Percentiles rank a stretch among this genome's conserved stretches.
These are phyloP conservation scores for Leucoraja erinaceus DNA, from an alignment of 2,113 vertebrate genomes.

Conservation along the genomic window DNA sequence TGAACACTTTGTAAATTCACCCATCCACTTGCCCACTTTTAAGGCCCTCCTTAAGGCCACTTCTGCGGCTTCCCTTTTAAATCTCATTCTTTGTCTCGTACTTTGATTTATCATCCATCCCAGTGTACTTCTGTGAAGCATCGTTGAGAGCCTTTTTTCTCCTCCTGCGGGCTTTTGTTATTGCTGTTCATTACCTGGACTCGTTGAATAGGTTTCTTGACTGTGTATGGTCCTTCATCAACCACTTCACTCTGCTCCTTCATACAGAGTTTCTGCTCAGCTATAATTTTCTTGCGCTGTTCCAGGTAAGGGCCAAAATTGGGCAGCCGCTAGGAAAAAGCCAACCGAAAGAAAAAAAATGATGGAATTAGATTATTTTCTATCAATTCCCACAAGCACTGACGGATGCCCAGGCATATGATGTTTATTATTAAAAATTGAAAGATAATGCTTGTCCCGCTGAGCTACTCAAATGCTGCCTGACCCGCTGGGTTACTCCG, in stretches of 20 bases:
- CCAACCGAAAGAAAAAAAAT: background rate
- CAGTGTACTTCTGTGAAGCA: background rate
- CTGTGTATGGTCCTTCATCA: slow-evolving; percentile 47
- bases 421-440: background rate
- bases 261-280: slow-evolving; percentile 62
- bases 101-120: too few relatives aligned
- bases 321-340: slow-evolving; percentile 65
- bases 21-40: background rate
- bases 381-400: background rate
- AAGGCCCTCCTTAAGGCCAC: background rate
- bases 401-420: too few relatives aligned
- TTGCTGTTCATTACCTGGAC: slow-evolving; percentile 64
- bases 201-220: slow-evolving; percentile 65
- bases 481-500: too few relatives aligned
- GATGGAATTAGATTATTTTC: background rate
- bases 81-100: background rate
- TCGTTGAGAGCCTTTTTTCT: too few relatives aligned
- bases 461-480: too few relatives aligned
- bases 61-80: background rate
- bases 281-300: slow-evolving; percentile 65
- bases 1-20: background rate
- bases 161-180: background rate
- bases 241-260: slow-evolving; percentile 43
- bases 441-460: too few relatives aligned
- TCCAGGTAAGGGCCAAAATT: slow-evolving; percentile 82